A percentile compares a stretch with the other conserved stretches of the same genome.
Evolutionary conservation across 92 coral and sea anemone genomes (phyloP).

Genomic region (Scolanthus callimorphus): DNA sequence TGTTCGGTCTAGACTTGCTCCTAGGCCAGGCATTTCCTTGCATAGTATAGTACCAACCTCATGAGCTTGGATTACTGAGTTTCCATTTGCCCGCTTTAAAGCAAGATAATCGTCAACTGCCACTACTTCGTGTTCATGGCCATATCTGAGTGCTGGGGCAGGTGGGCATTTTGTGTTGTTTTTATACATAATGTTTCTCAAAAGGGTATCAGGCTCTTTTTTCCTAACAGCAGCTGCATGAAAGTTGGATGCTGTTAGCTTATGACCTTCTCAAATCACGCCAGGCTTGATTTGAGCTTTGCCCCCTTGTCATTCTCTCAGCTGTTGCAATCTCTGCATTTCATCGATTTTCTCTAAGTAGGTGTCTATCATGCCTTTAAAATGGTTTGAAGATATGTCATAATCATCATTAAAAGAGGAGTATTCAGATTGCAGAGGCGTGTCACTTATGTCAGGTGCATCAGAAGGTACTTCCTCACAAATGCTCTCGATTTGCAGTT

Average conservation of each 20-base stretch:
- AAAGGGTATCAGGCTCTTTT: constrained; percentile 38
- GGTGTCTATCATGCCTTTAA: constrained; percentile 37
- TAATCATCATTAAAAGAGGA: constrained; percentile 41
- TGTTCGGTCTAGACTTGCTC: constrained; percentile 38
- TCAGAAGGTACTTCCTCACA: constrained; percentile 38
- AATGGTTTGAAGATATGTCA: constrained; percentile 38
- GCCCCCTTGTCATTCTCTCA: constrained; percentile 48
- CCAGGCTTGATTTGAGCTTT: constrained; percentile 27
- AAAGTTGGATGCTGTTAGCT: constrained; percentile 45
- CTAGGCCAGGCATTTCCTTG: constrained; percentile 42
- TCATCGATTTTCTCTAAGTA: constrained; percentile 21
- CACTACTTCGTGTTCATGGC: constrained; percentile 26
- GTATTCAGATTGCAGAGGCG: background rate
- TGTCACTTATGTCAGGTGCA: constrained; percentile 35
- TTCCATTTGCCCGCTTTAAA: constrained; percentile 23
- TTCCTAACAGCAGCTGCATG: constrained; percentile 22
- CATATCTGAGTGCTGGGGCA: constrained; percentile 34
- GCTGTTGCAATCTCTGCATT: constrained; percentile 30
- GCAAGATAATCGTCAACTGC: no score
- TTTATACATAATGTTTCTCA: constrained; percentile 36
- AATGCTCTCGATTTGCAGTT: constrained; percentile 19
- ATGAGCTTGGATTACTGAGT: constrained; percentile 21
- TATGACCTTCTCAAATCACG: constrained; percentile 18
- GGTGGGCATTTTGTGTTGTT: background rate
- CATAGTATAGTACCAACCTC: constrained; percentile 56